Base-by-base conservation (phyloP, 2,113 vertebrate species). In the Pseudopipra pipra region DNA sequence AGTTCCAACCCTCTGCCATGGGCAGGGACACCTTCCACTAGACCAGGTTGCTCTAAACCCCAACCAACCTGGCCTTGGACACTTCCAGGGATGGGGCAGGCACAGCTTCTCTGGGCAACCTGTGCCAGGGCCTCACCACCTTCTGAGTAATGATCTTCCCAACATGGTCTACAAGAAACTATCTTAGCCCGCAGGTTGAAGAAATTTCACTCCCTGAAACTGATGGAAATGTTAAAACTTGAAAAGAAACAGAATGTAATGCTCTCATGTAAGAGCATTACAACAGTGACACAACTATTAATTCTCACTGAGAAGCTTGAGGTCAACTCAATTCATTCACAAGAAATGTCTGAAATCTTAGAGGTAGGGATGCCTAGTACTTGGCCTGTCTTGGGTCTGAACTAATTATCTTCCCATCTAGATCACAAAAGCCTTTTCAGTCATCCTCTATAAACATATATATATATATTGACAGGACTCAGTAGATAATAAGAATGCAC, bases 31-130 rank as follows among this genome's bases (percentile, higher is more conserved):
- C 4, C 5, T 75, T 41, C 3, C 24, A 35, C 17, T 27, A 3
- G 9, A 6, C 25, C 35, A 35, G 21, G 3, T 3, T 19, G 11
- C 22, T 62, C 14, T 47, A 62, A 35, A n/a, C 4, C 14, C n/a
- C 0, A 0, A 19, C 47, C 30, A 83, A 0, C 5, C 47, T 47
- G 11, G 18, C 6, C 39, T 62, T 41, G 39, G 6, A 22, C 16
- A 10, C 11, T 61, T 1, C 14, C 55, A 62, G 63, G 62, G 5
- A 18, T 55, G 41, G 9, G 12, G 4, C 17, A 49, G 16, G 30
- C 54, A 10, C 30, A 70, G 21, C n/a, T 70, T 0, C 55, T 41
- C 30, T 55, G 49, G n/a, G 11, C 5, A 55, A 0, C 8, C 23
- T 68, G 12, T n/a, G 68, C 33, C 46, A 68, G 39, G 11, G 5